These are phyloP conservation scores for Anagyrus pseudococci DNA, from an alignment of 2,888 invertebrate genomes.

Conservation along the genomic window DNA sequence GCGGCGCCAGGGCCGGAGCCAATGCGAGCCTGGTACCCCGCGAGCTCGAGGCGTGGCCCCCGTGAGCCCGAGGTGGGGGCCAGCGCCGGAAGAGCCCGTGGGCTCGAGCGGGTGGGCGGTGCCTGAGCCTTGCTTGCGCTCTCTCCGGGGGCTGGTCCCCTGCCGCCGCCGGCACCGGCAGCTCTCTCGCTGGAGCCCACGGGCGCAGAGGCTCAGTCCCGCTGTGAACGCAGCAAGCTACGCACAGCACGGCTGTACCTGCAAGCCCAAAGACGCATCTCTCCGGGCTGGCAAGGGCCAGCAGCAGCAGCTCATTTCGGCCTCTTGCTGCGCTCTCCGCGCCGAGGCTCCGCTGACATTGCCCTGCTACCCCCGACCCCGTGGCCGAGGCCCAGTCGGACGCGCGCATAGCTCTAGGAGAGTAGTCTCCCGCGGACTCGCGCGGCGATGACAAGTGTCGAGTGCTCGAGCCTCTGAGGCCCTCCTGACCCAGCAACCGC, in stretches of 20 bases:
- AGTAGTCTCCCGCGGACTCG: no score
- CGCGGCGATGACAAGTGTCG: conserved; percentile 19
- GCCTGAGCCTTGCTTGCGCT: conserved; percentile 16
- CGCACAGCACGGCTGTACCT: conserved; percentile 41
- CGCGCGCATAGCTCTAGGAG: no score
- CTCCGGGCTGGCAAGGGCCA: neutral
- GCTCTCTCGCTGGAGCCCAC: conserved; percentile 48
- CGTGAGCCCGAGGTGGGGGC: conserved; percentile 45
- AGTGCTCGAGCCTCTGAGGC: conserved; percentile 16
- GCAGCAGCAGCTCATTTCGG: no score
- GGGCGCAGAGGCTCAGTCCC: conserved; percentile 59
- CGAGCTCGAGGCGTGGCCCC: conserved; percentile 36
- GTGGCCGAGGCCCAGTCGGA: neutral
- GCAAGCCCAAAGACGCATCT: neutral
- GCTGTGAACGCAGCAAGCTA: conserved; percentile 61
- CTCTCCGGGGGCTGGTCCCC: neutral
- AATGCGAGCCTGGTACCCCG: conserved; percentile 56
- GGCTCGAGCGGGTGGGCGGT: no score
- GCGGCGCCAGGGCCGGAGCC: conserved; percentile 43
- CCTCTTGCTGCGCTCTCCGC: no score
- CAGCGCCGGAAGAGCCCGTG: conserved; percentile 11
- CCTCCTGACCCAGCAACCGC: no score
- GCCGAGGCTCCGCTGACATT: no score
- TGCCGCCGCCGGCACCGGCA: no score
- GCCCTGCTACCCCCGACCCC: no score